Percentiles rank a stretch among this genome's conserved stretches.
phyloP scores from a whole-genome alignment of 2,888 invertebrate genomes.

The Lypha dubia region DNA sequence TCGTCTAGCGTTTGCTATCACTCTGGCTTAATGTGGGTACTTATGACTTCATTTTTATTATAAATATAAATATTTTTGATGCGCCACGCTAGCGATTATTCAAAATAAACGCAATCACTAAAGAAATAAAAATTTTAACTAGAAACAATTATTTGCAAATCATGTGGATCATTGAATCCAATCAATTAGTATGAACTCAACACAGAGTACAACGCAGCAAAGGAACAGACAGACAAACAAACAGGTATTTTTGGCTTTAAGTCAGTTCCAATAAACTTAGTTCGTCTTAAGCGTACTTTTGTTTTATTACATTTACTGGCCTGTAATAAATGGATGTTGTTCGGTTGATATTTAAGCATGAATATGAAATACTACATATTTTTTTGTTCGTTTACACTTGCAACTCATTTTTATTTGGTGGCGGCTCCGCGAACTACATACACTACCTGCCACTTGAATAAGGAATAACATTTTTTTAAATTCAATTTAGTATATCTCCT shows the following conservation, averaged over 20 bases:
- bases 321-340: neutral
- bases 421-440: neutral
- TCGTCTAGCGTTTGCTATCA: no score
- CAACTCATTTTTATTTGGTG: constrained; percentile 23
- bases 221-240: neutral
- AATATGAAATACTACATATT: neutral
- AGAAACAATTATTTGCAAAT: neutral
- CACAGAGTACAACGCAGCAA: no score
- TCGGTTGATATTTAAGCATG: constrained; percentile 35
- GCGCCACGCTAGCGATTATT: no score
- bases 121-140: neutral
- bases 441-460: no score
- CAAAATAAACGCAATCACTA: no score
- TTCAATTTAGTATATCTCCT: no score
- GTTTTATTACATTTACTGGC: neutral
- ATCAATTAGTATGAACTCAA: constrained; percentile 29
- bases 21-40: no score
- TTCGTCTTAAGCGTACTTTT: neutral
- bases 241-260: neutral
- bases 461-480: no score
- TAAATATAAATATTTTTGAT: no score
- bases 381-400: constrained; percentile 13
- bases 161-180: neutral
- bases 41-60: no score
- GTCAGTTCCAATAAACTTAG: neutral